Evolutionary conservation across 2,797 vertebrate species (phyloP).

Genomic region (Prionace glauca): DNA sequence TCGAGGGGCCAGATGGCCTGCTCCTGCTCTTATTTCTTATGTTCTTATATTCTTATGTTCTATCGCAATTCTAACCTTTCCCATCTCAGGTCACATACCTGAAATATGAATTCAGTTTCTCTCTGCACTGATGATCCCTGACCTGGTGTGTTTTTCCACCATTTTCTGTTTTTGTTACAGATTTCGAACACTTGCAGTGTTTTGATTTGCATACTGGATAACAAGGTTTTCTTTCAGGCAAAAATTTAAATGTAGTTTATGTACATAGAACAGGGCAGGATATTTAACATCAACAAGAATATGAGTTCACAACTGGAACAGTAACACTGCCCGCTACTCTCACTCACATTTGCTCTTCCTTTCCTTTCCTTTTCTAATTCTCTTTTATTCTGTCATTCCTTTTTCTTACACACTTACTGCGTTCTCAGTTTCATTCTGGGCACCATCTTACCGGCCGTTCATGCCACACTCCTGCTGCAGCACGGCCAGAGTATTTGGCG

Average conservation of each 20-base stretch:
- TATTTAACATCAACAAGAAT: not conserved
- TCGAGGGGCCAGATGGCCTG: too few relatives aligned
- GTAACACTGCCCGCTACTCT: not conserved
- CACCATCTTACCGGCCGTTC: too few relatives aligned
- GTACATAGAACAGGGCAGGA: not conserved
- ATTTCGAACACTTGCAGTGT: not conserved
- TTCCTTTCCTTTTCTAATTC: not conserved
- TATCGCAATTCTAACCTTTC: not conserved
- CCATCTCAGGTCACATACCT: not conserved
- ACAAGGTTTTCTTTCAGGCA: not conserved
- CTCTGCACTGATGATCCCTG: not conserved
- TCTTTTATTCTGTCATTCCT: not conserved
- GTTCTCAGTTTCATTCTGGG: too few relatives aligned
- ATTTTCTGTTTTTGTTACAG: not conserved
- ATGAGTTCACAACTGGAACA: too few relatives aligned
- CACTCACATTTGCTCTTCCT: not conserved
- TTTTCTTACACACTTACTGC: not conserved
- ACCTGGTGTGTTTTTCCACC: not conserved
- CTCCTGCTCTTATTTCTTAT: too few relatives aligned
- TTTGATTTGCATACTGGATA: not conserved
- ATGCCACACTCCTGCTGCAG: too few relatives aligned
- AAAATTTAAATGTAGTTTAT: not conserved
- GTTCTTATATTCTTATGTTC: too few relatives aligned
- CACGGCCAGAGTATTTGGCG: too few relatives aligned
- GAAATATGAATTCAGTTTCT: not conserved